These are phyloP conservation scores for Heliconius cydno DNA, from an alignment of 2,888 invertebrate genomes.

Conservation along the genomic window DNA sequence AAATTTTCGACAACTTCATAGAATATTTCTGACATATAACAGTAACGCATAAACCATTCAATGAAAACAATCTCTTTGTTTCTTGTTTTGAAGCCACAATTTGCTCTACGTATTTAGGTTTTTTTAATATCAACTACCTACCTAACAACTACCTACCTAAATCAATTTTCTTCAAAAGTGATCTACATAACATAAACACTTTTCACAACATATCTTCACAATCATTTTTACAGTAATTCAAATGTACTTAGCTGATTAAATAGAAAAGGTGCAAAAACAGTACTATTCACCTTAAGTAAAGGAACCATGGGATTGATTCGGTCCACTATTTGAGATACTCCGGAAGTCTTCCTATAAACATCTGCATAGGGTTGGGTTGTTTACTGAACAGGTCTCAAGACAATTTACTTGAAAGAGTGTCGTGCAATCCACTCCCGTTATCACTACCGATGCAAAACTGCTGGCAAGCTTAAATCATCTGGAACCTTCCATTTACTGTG, in stretches of 20 bases:
- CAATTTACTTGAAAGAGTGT: conserved; percentile 83
- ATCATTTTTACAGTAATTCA: conserved; percentile 55
- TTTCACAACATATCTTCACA: conserved; percentile 49
- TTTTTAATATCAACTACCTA: too few species aligned
- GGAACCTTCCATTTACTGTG: conserved; percentile 63
- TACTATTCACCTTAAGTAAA: conserved; percentile 60
- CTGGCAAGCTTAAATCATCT: conserved; percentile 73
- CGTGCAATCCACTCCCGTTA: conserved; percentile 78
- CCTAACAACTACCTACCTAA: too few species aligned
- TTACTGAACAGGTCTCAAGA: conserved; percentile 78
- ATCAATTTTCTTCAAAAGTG: too few species aligned
- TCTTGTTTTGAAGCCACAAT: background rate
- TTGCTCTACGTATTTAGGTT: too few species aligned
- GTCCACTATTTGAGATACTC: conserved; percentile 66
- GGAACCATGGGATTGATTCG: conserved; percentile 67
- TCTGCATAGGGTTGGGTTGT: conserved; percentile 79
- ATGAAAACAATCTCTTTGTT: background rate
- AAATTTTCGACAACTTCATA: too few species aligned
- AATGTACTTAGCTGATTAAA: conserved; percentile 67
- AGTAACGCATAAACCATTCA: background rate
- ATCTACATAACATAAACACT: conserved; percentile 33
- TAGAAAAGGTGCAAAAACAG: conserved; percentile 62
- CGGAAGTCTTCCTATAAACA: conserved; percentile 67
- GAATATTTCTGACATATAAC: too few species aligned
- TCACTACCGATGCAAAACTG: conserved; percentile 65